Evolutionary conservation across 2,888 invertebrate genomes (phyloP).

Genomic region (Mesopsocus fuscifrons): DNA sequence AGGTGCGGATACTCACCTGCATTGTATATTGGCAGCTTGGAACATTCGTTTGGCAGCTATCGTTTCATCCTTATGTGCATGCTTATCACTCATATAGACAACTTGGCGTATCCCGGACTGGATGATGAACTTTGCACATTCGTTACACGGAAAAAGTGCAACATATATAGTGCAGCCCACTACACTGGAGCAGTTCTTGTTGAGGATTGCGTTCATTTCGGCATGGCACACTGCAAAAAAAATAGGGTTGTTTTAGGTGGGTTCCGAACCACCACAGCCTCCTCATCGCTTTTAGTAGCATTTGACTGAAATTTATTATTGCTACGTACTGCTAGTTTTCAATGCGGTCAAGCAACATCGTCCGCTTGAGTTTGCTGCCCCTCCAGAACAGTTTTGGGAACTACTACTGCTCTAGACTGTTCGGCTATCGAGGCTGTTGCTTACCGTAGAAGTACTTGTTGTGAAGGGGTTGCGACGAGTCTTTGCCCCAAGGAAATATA

Average conservation of each 20-base stretch:
- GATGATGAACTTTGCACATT: conserved; percentile 92
- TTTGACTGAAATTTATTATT: too few species aligned
- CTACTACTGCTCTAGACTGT: neutral
- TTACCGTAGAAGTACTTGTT: conserved; percentile 76
- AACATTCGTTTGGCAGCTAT: conserved; percentile 69
- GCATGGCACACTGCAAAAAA: conserved; percentile 92
- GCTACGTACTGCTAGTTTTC: too few species aligned
- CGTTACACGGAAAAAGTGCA: conserved; percentile 88
- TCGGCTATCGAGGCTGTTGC: conserved; percentile 13
- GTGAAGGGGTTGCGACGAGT: conserved; percentile 35
- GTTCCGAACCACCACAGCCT: too few species aligned
- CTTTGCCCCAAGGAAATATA: conserved; percentile 73
- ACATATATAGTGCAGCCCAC: conserved; percentile 71
- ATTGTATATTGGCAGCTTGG: conserved; percentile 50
- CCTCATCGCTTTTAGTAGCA: too few species aligned
- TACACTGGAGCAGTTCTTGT: conserved; percentile 63
- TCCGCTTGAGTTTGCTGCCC: too few species aligned
- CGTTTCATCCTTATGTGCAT: conserved; percentile 42
- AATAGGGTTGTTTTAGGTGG: too few species aligned
- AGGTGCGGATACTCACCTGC: conserved; percentile 33
- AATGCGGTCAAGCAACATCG: too few species aligned
- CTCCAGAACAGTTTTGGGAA: too few species aligned
- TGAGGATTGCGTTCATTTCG: conserved; percentile 91
- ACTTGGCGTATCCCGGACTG: conserved; percentile 74
- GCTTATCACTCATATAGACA: conserved; percentile 66